These are phyloP conservation scores for Enteromius trimaculatus DNA, from an alignment of 2,797 vertebrate genomes.

Conservation along the genomic window DNA sequence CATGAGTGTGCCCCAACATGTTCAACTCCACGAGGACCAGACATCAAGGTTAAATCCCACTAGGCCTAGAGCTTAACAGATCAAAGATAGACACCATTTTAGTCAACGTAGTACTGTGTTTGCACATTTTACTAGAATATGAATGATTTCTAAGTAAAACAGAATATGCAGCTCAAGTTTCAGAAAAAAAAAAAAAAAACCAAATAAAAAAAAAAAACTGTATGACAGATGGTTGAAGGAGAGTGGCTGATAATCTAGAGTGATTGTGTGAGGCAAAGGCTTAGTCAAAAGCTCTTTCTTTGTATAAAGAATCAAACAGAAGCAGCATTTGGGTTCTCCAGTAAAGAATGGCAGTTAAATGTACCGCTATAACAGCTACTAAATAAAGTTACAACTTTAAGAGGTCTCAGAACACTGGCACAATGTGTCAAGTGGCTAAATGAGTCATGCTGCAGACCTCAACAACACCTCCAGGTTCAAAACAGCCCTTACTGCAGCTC, in stretches of 20 bases:
- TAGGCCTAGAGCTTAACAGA: constrained; percentile 63
- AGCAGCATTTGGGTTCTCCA: background rate
- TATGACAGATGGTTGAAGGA: background rate
- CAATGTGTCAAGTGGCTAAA: constrained; percentile 15
- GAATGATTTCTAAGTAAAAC: background rate
- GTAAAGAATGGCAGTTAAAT: background rate
- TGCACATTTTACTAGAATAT: background rate
- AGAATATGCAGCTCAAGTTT: background rate
- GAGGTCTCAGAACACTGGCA: background rate
- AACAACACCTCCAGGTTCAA: constrained; percentile 30
- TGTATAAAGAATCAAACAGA: background rate
- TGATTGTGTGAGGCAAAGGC: background rate
- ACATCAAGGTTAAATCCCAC: constrained; percentile 58
- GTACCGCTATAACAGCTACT: background rate
- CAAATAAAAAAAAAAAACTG: background rate
- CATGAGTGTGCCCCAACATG: constrained; percentile 57
- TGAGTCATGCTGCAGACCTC: background rate
- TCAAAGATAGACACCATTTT: constrained; percentile 65
- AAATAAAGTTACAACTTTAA: constrained; percentile 4
- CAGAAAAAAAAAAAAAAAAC: too few relatives aligned
- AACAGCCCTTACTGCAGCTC: constrained; percentile 14
- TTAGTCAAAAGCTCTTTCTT: background rate
- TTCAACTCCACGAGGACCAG: constrained; percentile 63
- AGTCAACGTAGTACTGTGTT: background rate
- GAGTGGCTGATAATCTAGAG: background rate